Evolutionary conservation across 2,113 vertebrate species (phyloP).

Genomic region (Cephalopholis sonnerati): DNA sequence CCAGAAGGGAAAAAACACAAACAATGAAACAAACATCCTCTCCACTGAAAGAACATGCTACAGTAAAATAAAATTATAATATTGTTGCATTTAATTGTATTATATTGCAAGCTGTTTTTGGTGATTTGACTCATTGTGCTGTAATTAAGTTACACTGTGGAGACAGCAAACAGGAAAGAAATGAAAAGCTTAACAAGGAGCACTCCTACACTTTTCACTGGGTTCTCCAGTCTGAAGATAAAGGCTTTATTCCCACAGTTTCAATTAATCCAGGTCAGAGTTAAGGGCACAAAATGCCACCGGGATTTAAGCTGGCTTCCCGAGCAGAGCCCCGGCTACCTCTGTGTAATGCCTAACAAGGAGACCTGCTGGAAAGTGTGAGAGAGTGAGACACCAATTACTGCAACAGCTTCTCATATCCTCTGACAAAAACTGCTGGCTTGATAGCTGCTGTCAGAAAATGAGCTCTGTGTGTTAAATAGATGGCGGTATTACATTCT

Average conservation of each 20-base stretch:
- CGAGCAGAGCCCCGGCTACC: constrained; percentile 2
- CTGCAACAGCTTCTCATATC: constrained; percentile 27
- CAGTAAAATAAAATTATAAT: too few species aligned
- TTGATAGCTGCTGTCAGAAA: constrained; percentile 34
- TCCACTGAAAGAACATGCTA: too few species aligned
- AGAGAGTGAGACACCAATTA: constrained; percentile 31
- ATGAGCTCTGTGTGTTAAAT: not conserved
- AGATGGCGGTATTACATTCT: not conserved
- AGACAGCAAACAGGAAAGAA: not conserved
- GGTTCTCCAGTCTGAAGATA: not conserved
- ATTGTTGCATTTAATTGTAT: not conserved
- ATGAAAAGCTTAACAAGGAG: not conserved
- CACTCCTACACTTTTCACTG: not conserved
- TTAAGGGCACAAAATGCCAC: constrained; percentile 29
- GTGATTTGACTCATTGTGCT: not conserved
- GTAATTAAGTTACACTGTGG: not conserved
- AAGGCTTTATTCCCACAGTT: constrained; percentile 15
- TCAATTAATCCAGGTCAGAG: constrained; percentile 29
- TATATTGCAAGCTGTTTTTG: not conserved
- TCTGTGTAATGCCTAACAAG: constrained; percentile 25
- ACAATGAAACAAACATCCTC: not conserved
- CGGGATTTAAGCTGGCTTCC: constrained; percentile 18
- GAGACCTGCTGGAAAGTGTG: not conserved
- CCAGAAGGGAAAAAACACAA: not conserved
- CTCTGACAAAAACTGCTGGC: constrained; percentile 20